phyloP scores from a whole-genome alignment of 35 echinoderm and acorn worm species.

The Eucidaris tribuloides region DNA sequence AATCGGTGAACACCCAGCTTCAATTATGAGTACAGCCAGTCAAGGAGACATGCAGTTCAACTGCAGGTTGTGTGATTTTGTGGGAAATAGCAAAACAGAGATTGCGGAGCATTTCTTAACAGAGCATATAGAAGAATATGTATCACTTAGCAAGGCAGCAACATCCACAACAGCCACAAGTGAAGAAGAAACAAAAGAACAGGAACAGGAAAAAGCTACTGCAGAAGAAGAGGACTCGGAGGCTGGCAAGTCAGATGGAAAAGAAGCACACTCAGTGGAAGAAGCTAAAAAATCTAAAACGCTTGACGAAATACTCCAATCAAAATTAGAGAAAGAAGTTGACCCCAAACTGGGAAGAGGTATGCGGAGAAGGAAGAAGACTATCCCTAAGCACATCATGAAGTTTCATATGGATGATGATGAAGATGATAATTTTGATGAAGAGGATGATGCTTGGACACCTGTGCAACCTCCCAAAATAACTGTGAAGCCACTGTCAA shows the following conservation, averaged over 20 bases:
- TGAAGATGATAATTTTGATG: neutral
- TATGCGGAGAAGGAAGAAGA: slow-evolving; percentile 28
- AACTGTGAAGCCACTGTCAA: neutral
- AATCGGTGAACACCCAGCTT: too few relatives aligned
- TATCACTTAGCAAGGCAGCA: slow-evolving; percentile 7
- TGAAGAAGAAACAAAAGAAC: neutral
- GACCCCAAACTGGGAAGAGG: neutral
- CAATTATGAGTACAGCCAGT: slow-evolving; percentile 7
- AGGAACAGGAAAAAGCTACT: neutral
- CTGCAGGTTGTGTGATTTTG: slow-evolving; percentile 37
- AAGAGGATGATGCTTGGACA: slow-evolving; percentile 7
- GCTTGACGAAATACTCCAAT: neutral
- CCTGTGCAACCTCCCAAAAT: neutral
- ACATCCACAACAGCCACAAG: neutral
- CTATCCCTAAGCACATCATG: neutral
- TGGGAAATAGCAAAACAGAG: slow-evolving; percentile 17
- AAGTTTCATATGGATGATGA: slow-evolving; percentile 16
- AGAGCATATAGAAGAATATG: slow-evolving; percentile 21
- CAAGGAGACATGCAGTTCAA: slow-evolving; percentile 9
- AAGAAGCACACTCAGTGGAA: neutral
- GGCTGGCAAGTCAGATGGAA: neutral
- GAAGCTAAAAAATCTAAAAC: neutral
- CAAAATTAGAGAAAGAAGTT: neutral
- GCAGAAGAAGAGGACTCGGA: neutral
- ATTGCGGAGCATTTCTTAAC: slow-evolving; percentile 47